These are phyloP conservation scores for Allygus modestus DNA, from an alignment of 2,888 invertebrate genomes.

Conservation along the genomic window DNA sequence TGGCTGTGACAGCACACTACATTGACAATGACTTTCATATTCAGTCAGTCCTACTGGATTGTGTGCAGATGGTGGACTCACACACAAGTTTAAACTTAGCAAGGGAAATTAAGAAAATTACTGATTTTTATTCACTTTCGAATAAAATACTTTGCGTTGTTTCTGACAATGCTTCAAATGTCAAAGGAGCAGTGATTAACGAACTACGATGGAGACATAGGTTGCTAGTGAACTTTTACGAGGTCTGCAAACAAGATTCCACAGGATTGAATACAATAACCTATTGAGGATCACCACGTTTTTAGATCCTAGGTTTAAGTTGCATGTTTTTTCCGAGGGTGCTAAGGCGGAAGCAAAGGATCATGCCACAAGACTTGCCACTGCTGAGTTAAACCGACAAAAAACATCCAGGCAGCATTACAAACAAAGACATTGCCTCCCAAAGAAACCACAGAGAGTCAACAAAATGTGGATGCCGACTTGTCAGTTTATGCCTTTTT, in stretches of 20 bases:
- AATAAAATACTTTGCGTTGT: conserved; percentile 42
- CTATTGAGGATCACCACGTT: conserved; percentile 1
- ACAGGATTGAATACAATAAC: conserved; percentile 17
- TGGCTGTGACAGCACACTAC: conserved; percentile 55
- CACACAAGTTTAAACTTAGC: conserved; percentile 52
- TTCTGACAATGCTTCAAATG: conserved; percentile 52
- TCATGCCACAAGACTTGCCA: conserved; percentile 2
- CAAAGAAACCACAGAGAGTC: neutral
- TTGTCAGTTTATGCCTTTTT: neutral
- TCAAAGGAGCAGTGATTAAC: conserved; percentile 17
- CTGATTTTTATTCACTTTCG: neutral
- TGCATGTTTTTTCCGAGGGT: neutral
- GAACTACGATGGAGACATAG: conserved; percentile 51
- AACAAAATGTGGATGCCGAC: neutral
- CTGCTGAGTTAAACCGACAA: conserved; percentile 26
- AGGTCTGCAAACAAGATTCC: neutral
- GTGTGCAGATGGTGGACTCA: neutral
- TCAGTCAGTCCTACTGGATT: conserved; percentile 33
- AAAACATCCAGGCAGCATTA: neutral
- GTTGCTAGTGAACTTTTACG: conserved; percentile 3
- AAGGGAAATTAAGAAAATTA: conserved; percentile 33
- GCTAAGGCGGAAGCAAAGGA: conserved; percentile 5
- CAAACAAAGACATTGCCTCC: neutral
- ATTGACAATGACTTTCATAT: conserved; percentile 44
- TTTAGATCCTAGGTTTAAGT: conserved; percentile 41